Conservation (phyloP, 2,113 vertebrate species). For the Laterallus jamaicensis region DNA sequence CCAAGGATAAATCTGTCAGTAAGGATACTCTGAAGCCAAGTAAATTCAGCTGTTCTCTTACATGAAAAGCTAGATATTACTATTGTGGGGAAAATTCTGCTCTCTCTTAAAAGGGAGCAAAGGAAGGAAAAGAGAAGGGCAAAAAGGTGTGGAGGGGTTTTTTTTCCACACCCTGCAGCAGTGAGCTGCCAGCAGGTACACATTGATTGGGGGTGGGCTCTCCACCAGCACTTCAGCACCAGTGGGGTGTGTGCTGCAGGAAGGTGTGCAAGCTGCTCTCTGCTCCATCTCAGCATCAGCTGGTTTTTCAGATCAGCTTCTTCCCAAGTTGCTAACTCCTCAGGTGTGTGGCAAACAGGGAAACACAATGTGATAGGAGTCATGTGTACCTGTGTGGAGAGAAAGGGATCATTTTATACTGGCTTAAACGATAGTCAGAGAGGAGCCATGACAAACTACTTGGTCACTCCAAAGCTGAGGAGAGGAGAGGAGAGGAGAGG, state of each 20-base stretch:
- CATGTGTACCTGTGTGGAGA: not conserved
- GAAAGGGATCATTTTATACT: not conserved
- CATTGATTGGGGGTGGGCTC: not conserved
- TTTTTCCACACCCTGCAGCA: not conserved
- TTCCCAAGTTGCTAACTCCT: not conserved
- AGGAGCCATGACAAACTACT: not conserved
- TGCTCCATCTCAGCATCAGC: not conserved
- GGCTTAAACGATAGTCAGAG: not conserved
- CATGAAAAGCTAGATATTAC: not conserved
- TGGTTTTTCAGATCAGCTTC: not conserved
- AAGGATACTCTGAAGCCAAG: slow-evolving; percentile 26
- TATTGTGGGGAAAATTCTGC: not conserved
- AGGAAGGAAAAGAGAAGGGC: not conserved
- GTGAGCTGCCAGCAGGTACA: not conserved
- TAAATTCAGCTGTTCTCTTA: slow-evolving; percentile 46
- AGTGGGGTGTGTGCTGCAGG: not conserved
- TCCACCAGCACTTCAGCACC: not conserved
- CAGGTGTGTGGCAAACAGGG: not conserved
- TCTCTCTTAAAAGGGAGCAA: not conserved
- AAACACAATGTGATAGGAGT: not conserved
- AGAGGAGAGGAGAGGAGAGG: not conserved
- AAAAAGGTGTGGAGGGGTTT: not conserved
- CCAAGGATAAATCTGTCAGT: slow-evolving; percentile 58
- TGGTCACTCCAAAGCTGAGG: not conserved
- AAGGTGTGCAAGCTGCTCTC: not conserved